phyloP scores from a whole-genome alignment of 2,113 vertebrate species.

The Caracal caracal region DNA sequence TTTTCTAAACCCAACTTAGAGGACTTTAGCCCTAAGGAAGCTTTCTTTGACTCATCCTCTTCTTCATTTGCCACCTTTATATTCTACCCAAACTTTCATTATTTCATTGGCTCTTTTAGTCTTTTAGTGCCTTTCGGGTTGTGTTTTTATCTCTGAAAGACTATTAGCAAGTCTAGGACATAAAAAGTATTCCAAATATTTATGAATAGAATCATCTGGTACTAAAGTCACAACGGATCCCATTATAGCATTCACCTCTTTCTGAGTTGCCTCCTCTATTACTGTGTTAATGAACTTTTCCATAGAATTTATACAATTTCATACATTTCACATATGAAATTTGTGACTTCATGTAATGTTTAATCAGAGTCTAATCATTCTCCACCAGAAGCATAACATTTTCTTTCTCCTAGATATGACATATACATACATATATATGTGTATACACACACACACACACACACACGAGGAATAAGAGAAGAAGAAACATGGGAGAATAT shows the following conservation, averaged over 20 bases:
- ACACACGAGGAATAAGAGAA: not conserved
- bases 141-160: not conserved
- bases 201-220: not conserved
- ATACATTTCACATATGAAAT: not conserved
- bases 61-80: not conserved
- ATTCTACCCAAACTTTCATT: not conserved
- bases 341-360: not conserved
- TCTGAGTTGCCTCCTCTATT: not conserved
- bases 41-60: not conserved
- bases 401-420: not conserved
- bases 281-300: not conserved
- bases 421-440: not conserved
- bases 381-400: constrained; percentile 1
- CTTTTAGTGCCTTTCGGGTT: not conserved
- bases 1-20: not conserved
- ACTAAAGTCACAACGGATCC: not conserved
- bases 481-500: not conserved
- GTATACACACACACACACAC: no score
- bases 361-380: not conserved
- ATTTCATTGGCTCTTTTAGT: not conserved
- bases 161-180: not conserved
- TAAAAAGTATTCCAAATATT: not conserved
- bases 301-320: not conserved
- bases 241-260: not conserved
- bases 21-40: not conserved